These are phyloP conservation scores for Heliconius sara DNA, from an alignment of 2,888 invertebrate genomes.

Conservation along the genomic window DNA sequence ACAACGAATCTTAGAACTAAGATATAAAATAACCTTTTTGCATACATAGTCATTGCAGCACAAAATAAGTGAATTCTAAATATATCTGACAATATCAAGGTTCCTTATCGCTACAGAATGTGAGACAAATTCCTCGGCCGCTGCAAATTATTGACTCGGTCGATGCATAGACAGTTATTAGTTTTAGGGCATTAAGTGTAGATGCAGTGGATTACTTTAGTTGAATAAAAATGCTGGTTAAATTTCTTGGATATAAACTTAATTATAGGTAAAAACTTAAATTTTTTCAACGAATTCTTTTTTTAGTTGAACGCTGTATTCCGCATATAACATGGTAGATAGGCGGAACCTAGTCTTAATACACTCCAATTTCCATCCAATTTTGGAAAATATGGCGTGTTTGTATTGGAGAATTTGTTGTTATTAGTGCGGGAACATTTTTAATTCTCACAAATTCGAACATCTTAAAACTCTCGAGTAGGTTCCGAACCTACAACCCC, in stretches of 20 bases:
- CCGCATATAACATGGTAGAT: neutral
- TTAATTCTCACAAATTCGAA: neutral
- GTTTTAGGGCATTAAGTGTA: constrained; percentile 36
- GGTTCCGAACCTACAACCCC: neutral
- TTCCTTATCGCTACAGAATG: constrained; percentile 25
- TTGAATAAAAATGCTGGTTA: constrained; percentile 40
- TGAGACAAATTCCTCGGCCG: constrained; percentile 40
- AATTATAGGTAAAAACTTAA: neutral
- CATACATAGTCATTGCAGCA: neutral
- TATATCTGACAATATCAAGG: constrained; percentile 30
- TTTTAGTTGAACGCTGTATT: neutral
- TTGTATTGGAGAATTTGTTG: neutral
- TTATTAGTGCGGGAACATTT: neutral
- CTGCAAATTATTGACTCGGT: constrained; percentile 43
- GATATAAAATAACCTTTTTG: constrained; percentile 35
- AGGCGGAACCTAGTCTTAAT: too few relatives aligned
- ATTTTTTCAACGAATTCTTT: neutral
- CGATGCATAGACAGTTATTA: constrained; percentile 41
- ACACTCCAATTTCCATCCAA: neutral
- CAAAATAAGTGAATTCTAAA: constrained; percentile 16
- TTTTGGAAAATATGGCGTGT: neutral
- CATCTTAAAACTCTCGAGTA: neutral
- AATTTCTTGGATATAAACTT: neutral
- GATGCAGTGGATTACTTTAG: constrained; percentile 34
- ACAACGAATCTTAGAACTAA: neutral